Base-by-base conservation (phyloP, 2,797 vertebrate species). In the Mycteria americana region DNA sequence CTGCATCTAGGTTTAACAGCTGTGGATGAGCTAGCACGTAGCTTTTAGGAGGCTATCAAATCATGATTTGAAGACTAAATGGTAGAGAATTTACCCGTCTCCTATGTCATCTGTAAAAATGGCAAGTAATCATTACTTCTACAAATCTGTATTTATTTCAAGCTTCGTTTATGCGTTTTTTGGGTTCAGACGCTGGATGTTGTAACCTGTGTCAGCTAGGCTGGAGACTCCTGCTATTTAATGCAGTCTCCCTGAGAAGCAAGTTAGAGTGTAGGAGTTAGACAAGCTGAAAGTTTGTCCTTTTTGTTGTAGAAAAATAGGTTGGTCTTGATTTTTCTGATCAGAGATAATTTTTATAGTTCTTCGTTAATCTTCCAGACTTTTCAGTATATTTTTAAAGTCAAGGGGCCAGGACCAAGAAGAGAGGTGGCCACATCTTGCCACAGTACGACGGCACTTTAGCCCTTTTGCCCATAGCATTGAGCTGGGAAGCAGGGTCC, bases 71-170 rank as follows among this genome's bases (percentile, higher is more conserved):
- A 93, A 79, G 93, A 67, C 79, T 84, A 84, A 94, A 94, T 90
- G 74, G 43, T 67, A 73, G 82, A 86, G 85, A 79, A 94, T 94
- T 95, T 95, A 82, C 56, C 28, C 4, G 4, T 89, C 76, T 96
- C 56, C 31, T 73, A 0, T 85, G 69, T 79, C 69, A 91, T 94
- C 69, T 88, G 67, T 96, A 76, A 82, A 92, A 95, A 74, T 82
- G 60, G 77, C 70, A 95, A 67, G 76, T 93, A 84, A 65, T 85
- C 68, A 62, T 95, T 95, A 69, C 68, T 91, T 81, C 57, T 86
- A n/a, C 62, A 86, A 69, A 53, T 93, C 45, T 92, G 33, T 92
- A 76, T 92, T 85, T 92, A 87, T 95, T 97, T 92, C 46, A 73
- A 5, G 45, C 35, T 84, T 83, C 10, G 0, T 68, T 92, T 63